Evolutionary conservation across 2,888 invertebrate species (phyloP), one percentile per base, ranked within the genome.

Genomic region (Cryptophagus acutangulus): DNA sequence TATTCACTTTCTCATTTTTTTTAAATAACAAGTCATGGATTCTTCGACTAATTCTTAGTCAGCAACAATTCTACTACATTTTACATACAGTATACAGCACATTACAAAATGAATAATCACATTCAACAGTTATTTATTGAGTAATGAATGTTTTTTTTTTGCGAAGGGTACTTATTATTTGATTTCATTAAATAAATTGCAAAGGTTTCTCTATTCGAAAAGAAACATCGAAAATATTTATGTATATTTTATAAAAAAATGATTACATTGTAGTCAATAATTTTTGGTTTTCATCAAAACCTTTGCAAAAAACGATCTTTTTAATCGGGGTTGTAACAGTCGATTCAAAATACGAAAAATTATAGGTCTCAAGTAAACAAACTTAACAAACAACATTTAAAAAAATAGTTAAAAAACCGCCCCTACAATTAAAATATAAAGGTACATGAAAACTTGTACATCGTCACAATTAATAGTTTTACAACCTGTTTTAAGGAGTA

Each of bases 61-160:
- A 52, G 52, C 54, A 57, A 59, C 53, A 53, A 57, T 55, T 45
- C 62, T 60, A 61, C 64, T 61, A 31, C 31, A 31, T 8, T 20
- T 57, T 56, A 61, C 63, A 65, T 58, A 62, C 62, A 63, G 60
- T 61, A 61, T 63, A 66, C 62, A 65, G 62, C 59, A 66, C 65
- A 62, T 61, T 62, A 64, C 58, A 62, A 65, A 63, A 59, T 59
- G 55, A 65, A 63, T n/a, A n/a, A n/a, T 60, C 61, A 62, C 63
- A 65, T 64, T 63, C 59, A 65, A 66, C 63, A 66, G 52, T 59
- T 55, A 62, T 36, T 51, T 41, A 53, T 54, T 56, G 57, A 61
- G 59, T 60, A 59, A 60, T 52, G 55, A 38, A n/a, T n/a, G n/a
- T 31, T 43, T 38, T 39, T 38, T 43, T 36, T 38, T 14, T 3